Evolutionary conservation across 2,888 invertebrate species (phyloP).

Genomic region (Molanna angustata): DNA sequence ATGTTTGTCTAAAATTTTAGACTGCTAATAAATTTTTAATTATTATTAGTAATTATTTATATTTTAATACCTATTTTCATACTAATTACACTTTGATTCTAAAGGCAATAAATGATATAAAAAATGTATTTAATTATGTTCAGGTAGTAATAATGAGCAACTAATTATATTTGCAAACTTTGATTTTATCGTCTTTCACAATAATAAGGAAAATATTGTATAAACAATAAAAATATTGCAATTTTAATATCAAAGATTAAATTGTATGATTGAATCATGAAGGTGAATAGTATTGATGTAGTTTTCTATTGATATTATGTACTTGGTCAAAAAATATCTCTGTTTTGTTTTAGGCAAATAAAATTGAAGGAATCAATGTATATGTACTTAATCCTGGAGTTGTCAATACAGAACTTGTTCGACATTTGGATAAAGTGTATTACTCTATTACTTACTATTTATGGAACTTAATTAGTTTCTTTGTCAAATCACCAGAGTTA

Average conservation of each 20-base stretch:
- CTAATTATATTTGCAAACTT: too few relatives aligned
- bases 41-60: too few relatives aligned
- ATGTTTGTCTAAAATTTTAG: too few relatives aligned
- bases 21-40: too few relatives aligned
- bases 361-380: constrained; percentile 55
- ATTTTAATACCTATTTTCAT: too few relatives aligned
- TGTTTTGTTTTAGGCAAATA: constrained; percentile 12
- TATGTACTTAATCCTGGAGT: constrained; percentile 74
- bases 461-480: constrained; percentile 41
- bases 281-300: too few relatives aligned
- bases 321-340: not conserved
- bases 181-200: not conserved
- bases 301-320: not conserved
- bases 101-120: too few relatives aligned
- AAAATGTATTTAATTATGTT: too few relatives aligned
- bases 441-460: constrained; percentile 52
- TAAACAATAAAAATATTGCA: not conserved
- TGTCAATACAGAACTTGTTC: constrained; percentile 70
- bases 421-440: constrained; percentile 57
- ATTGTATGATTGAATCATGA: not conserved
- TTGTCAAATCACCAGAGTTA: constrained; percentile 58
- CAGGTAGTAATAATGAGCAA: too few relatives aligned
- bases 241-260: not conserved
- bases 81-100: too few relatives aligned
- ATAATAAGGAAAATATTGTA: not conserved